Evolutionary conservation across 2,888 invertebrate species (phyloP).

Genomic region (Drosophila anomalata): DNA sequence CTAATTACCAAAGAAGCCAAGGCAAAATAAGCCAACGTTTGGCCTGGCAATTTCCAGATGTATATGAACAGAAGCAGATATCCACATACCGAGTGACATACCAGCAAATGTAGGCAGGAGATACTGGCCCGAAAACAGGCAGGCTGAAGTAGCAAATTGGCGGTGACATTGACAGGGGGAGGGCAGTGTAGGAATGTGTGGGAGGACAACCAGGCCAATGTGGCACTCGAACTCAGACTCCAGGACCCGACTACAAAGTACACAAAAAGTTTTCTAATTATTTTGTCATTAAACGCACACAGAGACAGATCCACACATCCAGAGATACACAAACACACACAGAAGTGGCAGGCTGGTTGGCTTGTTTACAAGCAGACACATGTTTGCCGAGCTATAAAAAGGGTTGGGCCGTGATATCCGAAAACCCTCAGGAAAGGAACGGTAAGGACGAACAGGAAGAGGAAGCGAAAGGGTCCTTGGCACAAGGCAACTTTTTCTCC

Average conservation of each 20-base stretch:
- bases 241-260: conserved; percentile 71
- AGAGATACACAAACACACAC: conserved; percentile 20
- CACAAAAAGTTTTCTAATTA: conserved; percentile 84
- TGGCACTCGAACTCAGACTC: conserved; percentile 39
- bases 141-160: conserved; percentile 67
- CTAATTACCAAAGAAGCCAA: conserved; percentile 62
- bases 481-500: conserved; percentile 77
- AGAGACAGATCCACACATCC: conserved; percentile 40
- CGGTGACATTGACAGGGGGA: conserved; percentile 73
- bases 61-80: conserved; percentile 38
- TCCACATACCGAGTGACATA: conserved; percentile 4
- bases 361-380: conserved; percentile 57
- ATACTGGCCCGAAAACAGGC: conserved; percentile 11
- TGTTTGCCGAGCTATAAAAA: conserved; percentile 76
- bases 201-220: conserved; percentile 50
- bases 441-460: neutral
- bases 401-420: conserved; percentile 77
- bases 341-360: conserved; percentile 14
- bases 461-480: conserved; percentile 50
- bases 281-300: conserved; percentile 83
- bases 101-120: conserved; percentile 1
- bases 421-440: conserved; percentile 52
- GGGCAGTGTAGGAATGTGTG: conserved; percentile 8
- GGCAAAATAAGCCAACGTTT: conserved; percentile 37
- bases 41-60: conserved; percentile 64